Base-by-base conservation (phyloP, 2,113 vertebrate species). In the Aldabrachelys gigantea region DNA sequence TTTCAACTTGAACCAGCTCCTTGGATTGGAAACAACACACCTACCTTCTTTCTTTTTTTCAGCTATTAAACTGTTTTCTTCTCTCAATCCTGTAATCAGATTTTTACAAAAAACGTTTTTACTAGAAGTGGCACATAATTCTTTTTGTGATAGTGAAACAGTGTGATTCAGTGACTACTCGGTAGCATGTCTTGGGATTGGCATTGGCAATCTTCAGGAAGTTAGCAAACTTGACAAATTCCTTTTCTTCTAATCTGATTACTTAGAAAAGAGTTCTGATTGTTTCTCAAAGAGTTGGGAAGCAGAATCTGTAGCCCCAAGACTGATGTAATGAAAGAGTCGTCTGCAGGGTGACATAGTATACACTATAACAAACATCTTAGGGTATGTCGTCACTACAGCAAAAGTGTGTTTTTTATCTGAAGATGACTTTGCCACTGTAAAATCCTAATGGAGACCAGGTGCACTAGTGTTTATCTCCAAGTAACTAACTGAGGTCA, bases 211-310 rank as follows among this genome's bases (percentile, higher is more conserved):
- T 95, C 92, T 89, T 62, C 92, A 79, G 90, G 82, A 89, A 85
- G 4, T 85, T 96, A 91, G 89, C 80, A 92, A 65, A 53, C 41
- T 47, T 93, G 78, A 79, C 95, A 87, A 95, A 97, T 89, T 95
- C 7, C 90, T 96, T 96, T 95, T 84, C 89, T 88, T 86, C 96
- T 97, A 96, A 95, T 92, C 89, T 82, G 93, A 96, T 97, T 95
- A 96, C 12, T 1, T 95, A 92, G 82, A 7, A 93, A 94, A 92
- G 54, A 31, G 38, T 88, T 95, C 80, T 95, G 90, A 81, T 94
- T 94, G 47, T 92, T 85, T 94, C 85, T 82, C 69, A 80, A 94
- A 38, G 19, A 38, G 17, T 19, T 72, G 65, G n/a, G 57, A 38
- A 22, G n/a, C 65, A n/a, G n/a, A 38, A 72, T 72, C 65, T 38